Evolutionary conservation across 64 coral and sea anemone species (phyloP), one percentile per base, ranked within the genome.

Genomic region (Porites australiensis): DNA sequence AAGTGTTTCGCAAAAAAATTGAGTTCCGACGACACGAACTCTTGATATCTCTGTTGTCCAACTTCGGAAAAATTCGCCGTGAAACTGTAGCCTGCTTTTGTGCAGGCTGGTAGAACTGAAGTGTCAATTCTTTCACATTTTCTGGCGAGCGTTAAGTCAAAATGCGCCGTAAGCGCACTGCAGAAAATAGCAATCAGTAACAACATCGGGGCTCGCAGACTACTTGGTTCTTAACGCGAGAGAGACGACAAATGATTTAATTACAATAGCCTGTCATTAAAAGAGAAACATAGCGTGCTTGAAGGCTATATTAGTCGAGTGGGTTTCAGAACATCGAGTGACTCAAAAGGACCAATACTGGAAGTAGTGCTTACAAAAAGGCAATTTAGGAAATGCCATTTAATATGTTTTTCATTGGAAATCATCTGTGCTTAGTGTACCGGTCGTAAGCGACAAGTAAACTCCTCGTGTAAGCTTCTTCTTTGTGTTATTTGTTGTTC

Each of bases 121-220:
- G 27, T 15, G 22, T 90, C 75, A 19, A 90, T 68, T 82, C 59
- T 67, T 82, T 54, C 37, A 21, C 88, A 90, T 70, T 81, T 72
- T 2, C 15, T 55, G 20, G 75, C 43, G 5, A 51, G 14, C 14
- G 81, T 23, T 20, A 68, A 21, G 20, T 69, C 63, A 50, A 46
- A 20, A 22, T 9, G 46, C 22, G 15, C 8, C 2, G 69, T 68
- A 67, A 84, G 20, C 8, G 44, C 43, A 15, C 13, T 45, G 11
- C 37, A 51, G 8, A 84, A 10, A 14, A 84, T 16, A 7, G 69
- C 8, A 50, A 84, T n/a, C 69, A 19, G 23, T 16, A 84, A 45
- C 3, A 65, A 51, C 81, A 84, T 84, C 62, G 27, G 27, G 27
- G 27, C 27, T 37, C 27, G 61, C n/a, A 8, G 62, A 64, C 16